phyloP scores from a whole-genome alignment of 2,888 invertebrate genomes.

The Aporophyla lueneburgensis region DNA sequence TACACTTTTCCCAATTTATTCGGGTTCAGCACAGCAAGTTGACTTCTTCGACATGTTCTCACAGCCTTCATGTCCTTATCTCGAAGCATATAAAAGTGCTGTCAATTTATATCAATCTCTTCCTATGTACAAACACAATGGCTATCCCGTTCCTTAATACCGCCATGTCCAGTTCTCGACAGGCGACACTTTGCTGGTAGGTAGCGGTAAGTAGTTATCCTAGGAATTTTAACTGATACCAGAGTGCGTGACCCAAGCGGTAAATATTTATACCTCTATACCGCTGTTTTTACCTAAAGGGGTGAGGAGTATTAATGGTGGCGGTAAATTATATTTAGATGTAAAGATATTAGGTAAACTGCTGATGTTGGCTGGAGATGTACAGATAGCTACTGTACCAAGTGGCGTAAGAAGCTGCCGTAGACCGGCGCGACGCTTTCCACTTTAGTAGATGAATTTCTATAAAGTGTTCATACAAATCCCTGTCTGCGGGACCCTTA shows the following conservation, averaged over 20 bases:
- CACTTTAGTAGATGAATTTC: no score
- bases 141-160: slow-evolving; percentile 60
- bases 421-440: no score
- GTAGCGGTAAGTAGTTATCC: slow-evolving; percentile 61
- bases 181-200: slow-evolving; percentile 54
- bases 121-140: slow-evolving; percentile 40
- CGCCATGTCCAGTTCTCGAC: slow-evolving; percentile 56
- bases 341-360: slow-evolving; percentile 18
- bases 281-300: slow-evolving; percentile 35
- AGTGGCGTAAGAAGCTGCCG: slow-evolving; percentile 1
- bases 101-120: slow-evolving; percentile 12
- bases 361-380: slow-evolving; percentile 20
- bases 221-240: slow-evolving; percentile 71
- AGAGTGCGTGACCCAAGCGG: slow-evolving; percentile 57
- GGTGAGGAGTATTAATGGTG: slow-evolving; percentile 28
- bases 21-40: no score
- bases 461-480: no score
- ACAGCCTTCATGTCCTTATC: background rate
- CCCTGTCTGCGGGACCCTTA: background rate
- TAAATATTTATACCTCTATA: slow-evolving; percentile 47
- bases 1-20: background rate
- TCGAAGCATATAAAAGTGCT: background rate
- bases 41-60: no score
- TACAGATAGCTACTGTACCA: slow-evolving; percentile 10
- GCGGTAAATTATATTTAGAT: slow-evolving; percentile 50